Evolutionary conservation across 2,113 vertebrate genomes (phyloP), one percentile per base, ranked within the genome.

Genomic region (Spheniscus mendiculus): DNA sequence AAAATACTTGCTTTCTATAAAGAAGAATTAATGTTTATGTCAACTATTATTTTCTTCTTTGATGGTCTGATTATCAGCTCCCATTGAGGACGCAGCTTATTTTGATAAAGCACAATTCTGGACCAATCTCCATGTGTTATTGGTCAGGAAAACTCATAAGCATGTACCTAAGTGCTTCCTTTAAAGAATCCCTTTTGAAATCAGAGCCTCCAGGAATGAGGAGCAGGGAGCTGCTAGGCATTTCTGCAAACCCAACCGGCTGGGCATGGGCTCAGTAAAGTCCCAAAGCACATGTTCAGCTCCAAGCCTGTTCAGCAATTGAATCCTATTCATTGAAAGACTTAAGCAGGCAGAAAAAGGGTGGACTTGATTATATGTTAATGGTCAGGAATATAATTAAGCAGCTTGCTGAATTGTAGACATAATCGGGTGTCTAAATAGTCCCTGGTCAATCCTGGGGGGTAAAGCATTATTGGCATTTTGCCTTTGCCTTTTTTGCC

Each of bases 351-450:
- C 16, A 63, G 56, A 80, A 76, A 59, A 72, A 76, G 1, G 8
- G 10, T 58, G 7, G 42, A 21, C 13, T 72, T 71, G 7, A 36
- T 49, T 67, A 16, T 36, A 10, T 29, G 12, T 17, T 30, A 56
- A 69, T 27, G 6, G 5, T 32, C 36, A 62, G 23, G 47, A 66
- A 59, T 44, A 42, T n/a, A 38, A 53, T 36, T 70, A 52, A 50
- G 38, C 0, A 1, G 4, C 21, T 52, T 50, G n/a, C 10, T 81
- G 67, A 84, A 74, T 21, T 0, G 0, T 12, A 29, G 16, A 22
- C 29, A 12, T n/a, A 42, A 55, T 38, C 45, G 74, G 18, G 18
- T 58, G 25, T 49, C 79, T 61, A 42, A 62, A 29, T 55, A 38
- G 14, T 40, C 30, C 44, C 25, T 53, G 15, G 26, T 67, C 49